phyloP scores from a whole-genome alignment of 2,113 vertebrate genomes.

The Cavia aperea region DNA sequence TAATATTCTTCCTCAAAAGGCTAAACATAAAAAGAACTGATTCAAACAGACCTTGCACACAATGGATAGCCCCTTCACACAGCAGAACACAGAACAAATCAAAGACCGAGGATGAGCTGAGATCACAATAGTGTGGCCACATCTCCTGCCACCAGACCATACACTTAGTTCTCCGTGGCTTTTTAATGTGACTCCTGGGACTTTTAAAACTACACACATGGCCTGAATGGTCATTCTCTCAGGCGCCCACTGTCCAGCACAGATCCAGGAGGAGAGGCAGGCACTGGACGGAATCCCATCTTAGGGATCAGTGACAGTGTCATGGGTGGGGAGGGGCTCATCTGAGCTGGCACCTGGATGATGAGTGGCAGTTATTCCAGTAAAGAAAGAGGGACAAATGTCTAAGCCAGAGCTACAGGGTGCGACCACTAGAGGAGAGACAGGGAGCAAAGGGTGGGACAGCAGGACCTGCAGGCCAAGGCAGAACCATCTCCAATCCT shows the following conservation, averaged over 20 bases:
- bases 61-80: not conserved
- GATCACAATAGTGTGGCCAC: not conserved
- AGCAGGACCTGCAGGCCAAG: not conserved
- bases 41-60: not conserved
- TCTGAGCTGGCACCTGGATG: not conserved
- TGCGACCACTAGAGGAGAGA: not conserved
- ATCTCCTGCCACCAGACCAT: not conserved
- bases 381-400: not conserved
- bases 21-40: not conserved
- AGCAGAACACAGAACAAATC: not conserved
- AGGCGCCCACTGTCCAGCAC: not conserved
- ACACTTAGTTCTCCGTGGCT: not conserved
- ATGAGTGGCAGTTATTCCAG: not conserved
- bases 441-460: too few species aligned
- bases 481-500: too few species aligned
- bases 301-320: not conserved
- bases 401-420: not conserved
- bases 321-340: not conserved
- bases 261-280: not conserved
- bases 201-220: not conserved
- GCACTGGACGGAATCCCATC: not conserved
- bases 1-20: not conserved
- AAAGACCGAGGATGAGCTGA: accelerated
- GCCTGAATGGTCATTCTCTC: not conserved
- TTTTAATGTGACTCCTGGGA: not conserved